Evolutionary conservation across 2,888 invertebrate species (phyloP).

Genomic region (Galerucella nymphaeae): DNA sequence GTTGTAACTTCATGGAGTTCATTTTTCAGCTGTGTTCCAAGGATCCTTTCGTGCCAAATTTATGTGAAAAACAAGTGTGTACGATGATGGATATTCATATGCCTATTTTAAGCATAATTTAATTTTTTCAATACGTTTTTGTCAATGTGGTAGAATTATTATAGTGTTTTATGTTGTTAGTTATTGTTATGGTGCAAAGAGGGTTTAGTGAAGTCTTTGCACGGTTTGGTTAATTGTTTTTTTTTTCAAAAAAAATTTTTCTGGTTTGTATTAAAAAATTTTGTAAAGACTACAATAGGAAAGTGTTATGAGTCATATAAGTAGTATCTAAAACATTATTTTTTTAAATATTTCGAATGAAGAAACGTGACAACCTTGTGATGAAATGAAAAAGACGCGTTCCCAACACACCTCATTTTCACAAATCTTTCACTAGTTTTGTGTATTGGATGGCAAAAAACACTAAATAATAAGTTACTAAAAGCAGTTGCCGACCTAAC

Average conservation of each 20-base stretch:
- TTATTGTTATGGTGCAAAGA: constrained; percentile 16
- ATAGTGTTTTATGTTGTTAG: constrained; percentile 16
- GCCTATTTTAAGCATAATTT: constrained; percentile 12
- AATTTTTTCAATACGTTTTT: constrained; percentile 10
- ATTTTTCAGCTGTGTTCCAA: constrained; percentile 34
- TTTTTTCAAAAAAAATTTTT: background rate
- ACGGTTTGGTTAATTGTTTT: constrained; percentile 17
- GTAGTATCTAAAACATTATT: constrained; percentile 9
- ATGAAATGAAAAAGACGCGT: constrained; percentile 42
- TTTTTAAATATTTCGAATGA: constrained; percentile 18
- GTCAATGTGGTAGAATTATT: constrained; percentile 12
- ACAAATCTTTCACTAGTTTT: constrained; percentile 40
- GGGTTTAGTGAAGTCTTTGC: constrained; percentile 14
- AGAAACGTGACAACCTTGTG: constrained; percentile 43
- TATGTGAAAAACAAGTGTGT: constrained; percentile 26
- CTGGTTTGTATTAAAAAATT: constrained; percentile 10
- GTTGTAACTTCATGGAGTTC: constrained; percentile 31
- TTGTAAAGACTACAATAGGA: background rate
- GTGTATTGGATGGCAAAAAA: constrained; percentile 39
- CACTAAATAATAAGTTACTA: constrained; percentile 28
- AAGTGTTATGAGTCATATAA: constrained; percentile 17
- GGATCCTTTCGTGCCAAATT: constrained; percentile 25
- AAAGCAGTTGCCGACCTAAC: constrained; percentile 15
- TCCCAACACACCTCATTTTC: constrained; percentile 44
- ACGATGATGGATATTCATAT: constrained; percentile 4